Base-by-base conservation (phyloP, 2,888 invertebrate species). In the Drosophila seclusa region DNA sequence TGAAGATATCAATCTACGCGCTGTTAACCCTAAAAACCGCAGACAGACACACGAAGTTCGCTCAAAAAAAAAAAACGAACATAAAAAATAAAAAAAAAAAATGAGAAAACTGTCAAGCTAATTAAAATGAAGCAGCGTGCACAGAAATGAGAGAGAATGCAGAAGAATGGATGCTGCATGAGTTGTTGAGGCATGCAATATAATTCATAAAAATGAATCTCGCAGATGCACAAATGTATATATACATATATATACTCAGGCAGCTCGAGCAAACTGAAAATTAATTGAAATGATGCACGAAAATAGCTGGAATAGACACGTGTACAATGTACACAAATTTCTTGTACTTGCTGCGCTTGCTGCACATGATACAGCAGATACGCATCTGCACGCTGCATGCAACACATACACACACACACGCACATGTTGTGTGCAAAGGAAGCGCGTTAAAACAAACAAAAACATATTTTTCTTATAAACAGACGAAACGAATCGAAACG, bases 1-100 rank as follows among this genome's bases (percentile, higher is more conserved):
- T 89, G 82, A 83, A 89, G 89, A 87, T 87, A 87, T 87, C 89
- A 87, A 87, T 87, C 87, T 87, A 83, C 87, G 89, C 83, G 87
- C 86, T 82, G 87, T 87, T 89, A 87, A 89, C 87, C 87, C 87
- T 83, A 70, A 77, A 81, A 82, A 82, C 82, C 82, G 69, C 82
- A 78, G 57, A 62, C 66, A 62, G 76, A 38, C 59, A 36, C 55
- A 71, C 49, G 52, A 73, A 70, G 68, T 68, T 75, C 64, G 71
- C 52, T 73, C 42, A 69, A 59, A 48, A 64, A 54, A 64, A 54
- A 59, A 52, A 42, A 62, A 38, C 55, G 18, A 36, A 57, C 58
- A 65, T 13, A 34, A 53, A 63, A 60, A 45, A 27, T 13, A 18
- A 3, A 57, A 50, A 68, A 27, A 29, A 42, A 38, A 59, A 59